Percentiles rank a stretch among this genome's conserved stretches.
phyloP scores from a whole-genome alignment of 2,797 vertebrate species.

The Microctenopoma steveboyesi region DNA sequence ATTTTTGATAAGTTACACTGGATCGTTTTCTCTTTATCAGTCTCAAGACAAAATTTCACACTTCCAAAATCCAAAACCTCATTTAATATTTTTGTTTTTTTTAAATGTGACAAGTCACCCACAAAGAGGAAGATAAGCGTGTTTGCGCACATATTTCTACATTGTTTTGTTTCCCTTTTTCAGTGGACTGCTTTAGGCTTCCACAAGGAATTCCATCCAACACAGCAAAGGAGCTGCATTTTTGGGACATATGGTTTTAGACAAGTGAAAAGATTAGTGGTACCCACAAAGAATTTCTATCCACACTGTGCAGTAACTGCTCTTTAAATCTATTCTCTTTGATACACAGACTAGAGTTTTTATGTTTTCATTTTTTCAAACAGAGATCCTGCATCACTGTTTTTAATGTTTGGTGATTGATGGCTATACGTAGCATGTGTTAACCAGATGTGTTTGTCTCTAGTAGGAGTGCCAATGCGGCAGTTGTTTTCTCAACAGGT shows the following conservation, averaged over 20 bases:
- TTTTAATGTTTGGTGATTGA: slow-evolving; percentile 26
- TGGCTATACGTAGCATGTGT: slow-evolving; percentile 31
- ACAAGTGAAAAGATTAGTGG: slow-evolving; percentile 12
- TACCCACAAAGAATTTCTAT: slow-evolving; percentile 11
- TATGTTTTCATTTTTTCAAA: not conserved
- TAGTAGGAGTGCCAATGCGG: slow-evolving; percentile 19
- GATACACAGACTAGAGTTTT: not conserved
- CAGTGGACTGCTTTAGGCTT: not conserved
- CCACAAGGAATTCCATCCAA: slow-evolving; percentile 20
- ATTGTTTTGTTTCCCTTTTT: not conserved
- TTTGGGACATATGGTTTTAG: slow-evolving; percentile 58
- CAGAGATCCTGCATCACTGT: not conserved
- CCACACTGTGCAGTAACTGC: not conserved
- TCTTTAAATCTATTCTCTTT: not conserved
- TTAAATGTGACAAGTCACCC: not conserved
- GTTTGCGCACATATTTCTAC: not conserved
- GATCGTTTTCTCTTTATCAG: not conserved
- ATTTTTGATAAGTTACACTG: not conserved
- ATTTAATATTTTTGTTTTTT: not conserved
- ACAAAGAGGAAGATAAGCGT: not conserved
- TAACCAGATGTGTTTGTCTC: slow-evolving; percentile 57
- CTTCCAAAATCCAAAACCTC: not conserved
- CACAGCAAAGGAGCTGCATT: slow-evolving; percentile 39
- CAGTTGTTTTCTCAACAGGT: slow-evolving; percentile 47
- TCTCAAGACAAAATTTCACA: not conserved